These are phyloP conservation scores for Drosophila neotestacea DNA, from an alignment of 2,888 invertebrate species.

Conservation along the genomic window DNA sequence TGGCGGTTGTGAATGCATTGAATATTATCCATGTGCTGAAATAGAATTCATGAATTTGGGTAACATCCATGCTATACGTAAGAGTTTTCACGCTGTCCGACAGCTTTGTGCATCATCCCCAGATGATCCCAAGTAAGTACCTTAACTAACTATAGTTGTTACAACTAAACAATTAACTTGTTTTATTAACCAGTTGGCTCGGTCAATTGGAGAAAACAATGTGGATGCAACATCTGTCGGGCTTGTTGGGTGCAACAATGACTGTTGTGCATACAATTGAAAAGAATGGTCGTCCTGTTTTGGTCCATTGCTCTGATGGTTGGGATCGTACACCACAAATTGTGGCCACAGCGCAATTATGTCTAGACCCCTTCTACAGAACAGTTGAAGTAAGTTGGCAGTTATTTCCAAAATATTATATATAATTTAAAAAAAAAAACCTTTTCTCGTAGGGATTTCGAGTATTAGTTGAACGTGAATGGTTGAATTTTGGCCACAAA, in stretches of 20 bases:
- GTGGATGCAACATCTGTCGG: slow-evolving; percentile 96
- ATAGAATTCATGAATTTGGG: slow-evolving; percentile 99
- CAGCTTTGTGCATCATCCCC: slow-evolving; percentile 91
- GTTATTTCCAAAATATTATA: too few relatives aligned
- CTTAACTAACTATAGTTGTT: background rate
- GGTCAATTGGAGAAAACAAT: slow-evolving; percentile 94
- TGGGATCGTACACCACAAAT: slow-evolving; percentile 99
- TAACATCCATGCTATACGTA: slow-evolving; percentile 98
- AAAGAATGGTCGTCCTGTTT: slow-evolving; percentile 93
- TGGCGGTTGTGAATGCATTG: slow-evolving; percentile 97
- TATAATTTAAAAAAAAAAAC: too few relatives aligned
- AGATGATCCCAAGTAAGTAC: slow-evolving; percentile 91
- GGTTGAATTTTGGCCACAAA: slow-evolving; percentile 99
- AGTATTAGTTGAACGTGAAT: slow-evolving; percentile 96
- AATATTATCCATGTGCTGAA: slow-evolving; percentile 97
- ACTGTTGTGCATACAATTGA: slow-evolving; percentile 93
- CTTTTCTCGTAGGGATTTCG: slow-evolving; percentile 92
- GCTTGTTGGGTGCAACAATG: slow-evolving; percentile 92
- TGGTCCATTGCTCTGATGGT: slow-evolving; percentile 99
- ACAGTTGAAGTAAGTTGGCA: slow-evolving; percentile 93
- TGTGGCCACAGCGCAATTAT: slow-evolving; percentile 95
- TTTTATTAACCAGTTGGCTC: slow-evolving; percentile 90
- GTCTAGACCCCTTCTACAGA: slow-evolving; percentile 97
- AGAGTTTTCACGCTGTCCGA: slow-evolving; percentile 95
- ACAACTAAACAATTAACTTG: background rate